Percentiles rank a stretch among this genome's conserved stretches.
phyloP scores from a whole-genome alignment of 2,888 invertebrate genomes.

The Pomacea canaliculata region DNA sequence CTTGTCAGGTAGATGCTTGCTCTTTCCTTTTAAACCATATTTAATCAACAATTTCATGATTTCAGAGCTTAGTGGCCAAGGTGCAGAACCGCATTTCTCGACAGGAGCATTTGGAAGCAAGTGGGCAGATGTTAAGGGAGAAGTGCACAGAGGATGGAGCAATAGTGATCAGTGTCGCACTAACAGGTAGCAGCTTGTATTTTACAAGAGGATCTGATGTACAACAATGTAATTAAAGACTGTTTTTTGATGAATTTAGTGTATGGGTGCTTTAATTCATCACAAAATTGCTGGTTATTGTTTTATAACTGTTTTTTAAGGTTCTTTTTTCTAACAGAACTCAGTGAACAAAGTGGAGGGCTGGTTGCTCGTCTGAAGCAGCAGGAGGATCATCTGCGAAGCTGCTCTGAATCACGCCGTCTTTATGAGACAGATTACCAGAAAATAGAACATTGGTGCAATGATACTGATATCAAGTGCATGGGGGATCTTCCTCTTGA shows the following conservation, averaged over 20 bases:
- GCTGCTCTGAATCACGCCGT: slow-evolving; percentile 82
- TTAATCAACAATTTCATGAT: slow-evolving; percentile 15
- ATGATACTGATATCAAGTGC: slow-evolving; percentile 89
- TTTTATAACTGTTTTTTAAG: no score
- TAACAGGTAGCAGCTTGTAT: slow-evolving; percentile 38
- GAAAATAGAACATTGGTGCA: slow-evolving; percentile 88
- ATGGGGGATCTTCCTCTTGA: slow-evolving; percentile 82
- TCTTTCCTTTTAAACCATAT: no score
- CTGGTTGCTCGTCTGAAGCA: slow-evolving; percentile 82
- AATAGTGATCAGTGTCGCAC: slow-evolving; percentile 42
- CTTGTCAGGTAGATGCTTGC: no score
- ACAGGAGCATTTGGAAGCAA: slow-evolving; percentile 42
- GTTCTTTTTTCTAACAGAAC: slow-evolving; percentile 70
- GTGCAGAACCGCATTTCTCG: slow-evolving; percentile 73
- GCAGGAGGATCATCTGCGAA: slow-evolving; percentile 79
- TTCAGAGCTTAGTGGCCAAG: slow-evolving; percentile 79
- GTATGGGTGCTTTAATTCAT: no score
- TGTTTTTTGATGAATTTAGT: no score
- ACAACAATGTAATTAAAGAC: no score
- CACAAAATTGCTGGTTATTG: no score
- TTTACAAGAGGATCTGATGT: neutral
- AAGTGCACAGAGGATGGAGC: slow-evolving; percentile 42
- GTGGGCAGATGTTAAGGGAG: slow-evolving; percentile 39
- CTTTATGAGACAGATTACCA: slow-evolving; percentile 86
- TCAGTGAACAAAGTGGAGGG: slow-evolving; percentile 80